Percentiles rank a stretch among this genome's conserved stretches.
Conservation (phyloP, 2,113 vertebrate genomes). For the Lampris incognitus region DNA sequence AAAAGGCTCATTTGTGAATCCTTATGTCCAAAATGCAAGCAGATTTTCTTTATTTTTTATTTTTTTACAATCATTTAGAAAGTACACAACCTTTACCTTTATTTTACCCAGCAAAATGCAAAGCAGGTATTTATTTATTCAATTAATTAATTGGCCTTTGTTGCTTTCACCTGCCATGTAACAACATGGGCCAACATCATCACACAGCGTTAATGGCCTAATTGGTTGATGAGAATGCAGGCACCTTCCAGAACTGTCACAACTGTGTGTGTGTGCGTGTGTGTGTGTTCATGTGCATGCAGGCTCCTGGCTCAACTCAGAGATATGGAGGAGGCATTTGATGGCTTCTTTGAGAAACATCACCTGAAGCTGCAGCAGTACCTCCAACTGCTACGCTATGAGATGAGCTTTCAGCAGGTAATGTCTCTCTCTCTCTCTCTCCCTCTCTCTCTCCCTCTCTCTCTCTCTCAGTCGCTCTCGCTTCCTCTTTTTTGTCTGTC, state of each 20-base stretch:
- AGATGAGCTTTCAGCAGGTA: constrained; percentile 94
- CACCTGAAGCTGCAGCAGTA: constrained; percentile 97
- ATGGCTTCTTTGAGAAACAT: constrained; percentile 98
- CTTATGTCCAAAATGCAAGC: no score
- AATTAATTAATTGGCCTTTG: no score
- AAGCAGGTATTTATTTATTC: no score
- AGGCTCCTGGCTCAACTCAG: constrained; percentile 92
- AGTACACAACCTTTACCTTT: no score
- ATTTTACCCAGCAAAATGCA: no score
- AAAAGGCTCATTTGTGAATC: no score
- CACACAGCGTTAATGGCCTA: no score
- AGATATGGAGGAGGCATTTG: constrained; percentile 97
- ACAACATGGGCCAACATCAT: no score
- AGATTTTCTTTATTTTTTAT: no score
- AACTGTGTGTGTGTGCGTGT: not conserved
- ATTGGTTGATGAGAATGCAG: no score
- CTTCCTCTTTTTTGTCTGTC: not conserved
- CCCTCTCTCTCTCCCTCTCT: not conserved
- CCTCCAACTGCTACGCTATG: constrained; percentile 92
- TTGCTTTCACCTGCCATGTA: no score
- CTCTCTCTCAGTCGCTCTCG: not conserved
- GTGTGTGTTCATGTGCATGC: constrained; percentile 1
- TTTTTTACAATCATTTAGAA: no score
- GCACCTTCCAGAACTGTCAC: not conserved
- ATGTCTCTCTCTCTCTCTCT: not conserved